Percentiles rank a stretch among this genome's conserved stretches.
These are phyloP conservation scores for Ostrea denselamellosa DNA, from an alignment of 1,140 invertebrate genomes.

Conservation along the genomic window DNA sequence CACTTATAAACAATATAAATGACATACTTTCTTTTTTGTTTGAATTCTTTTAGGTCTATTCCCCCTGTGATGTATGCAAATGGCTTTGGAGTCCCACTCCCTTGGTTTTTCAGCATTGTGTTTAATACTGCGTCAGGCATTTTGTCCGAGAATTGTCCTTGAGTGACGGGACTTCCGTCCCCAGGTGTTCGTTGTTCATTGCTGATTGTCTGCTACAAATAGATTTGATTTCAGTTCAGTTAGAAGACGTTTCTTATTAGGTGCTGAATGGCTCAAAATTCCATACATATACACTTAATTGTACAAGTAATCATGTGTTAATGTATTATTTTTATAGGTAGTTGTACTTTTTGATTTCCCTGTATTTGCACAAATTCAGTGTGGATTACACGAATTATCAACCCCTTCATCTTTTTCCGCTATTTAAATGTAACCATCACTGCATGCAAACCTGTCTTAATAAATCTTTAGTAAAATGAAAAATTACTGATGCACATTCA, in stretches of 20 bases:
- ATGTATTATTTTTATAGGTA: too few relatives aligned
- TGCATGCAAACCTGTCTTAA: too few relatives aligned
- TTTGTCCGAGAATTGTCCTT: slow-evolving; percentile 53
- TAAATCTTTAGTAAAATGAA: too few relatives aligned
- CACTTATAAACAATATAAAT: neutral
- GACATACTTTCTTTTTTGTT: slow-evolving; percentile 63
- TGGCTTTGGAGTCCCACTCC: slow-evolving; percentile 69
- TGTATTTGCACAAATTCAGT: too few relatives aligned
- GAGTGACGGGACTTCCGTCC: slow-evolving; percentile 53
- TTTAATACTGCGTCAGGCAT: slow-evolving; percentile 64
- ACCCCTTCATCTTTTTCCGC: too few relatives aligned
- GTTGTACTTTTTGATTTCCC: too few relatives aligned
- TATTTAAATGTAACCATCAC: too few relatives aligned
- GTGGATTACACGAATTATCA: too few relatives aligned
- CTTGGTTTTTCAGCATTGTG: slow-evolving; percentile 68
- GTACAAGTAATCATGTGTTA: too few relatives aligned
- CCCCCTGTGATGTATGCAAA: slow-evolving; percentile 72
- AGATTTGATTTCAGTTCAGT: neutral
- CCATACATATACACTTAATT: too few relatives aligned
- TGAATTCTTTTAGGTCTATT: slow-evolving; percentile 71
- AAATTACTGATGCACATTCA: too few relatives aligned
- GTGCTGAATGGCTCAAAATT: too few relatives aligned
- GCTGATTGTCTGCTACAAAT: slow-evolving; percentile 21
- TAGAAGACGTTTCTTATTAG: neutral
- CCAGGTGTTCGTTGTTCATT: slow-evolving; percentile 43